A percentile compares a stretch with the other conserved stretches of the same genome.
Evolutionary conservation across 2,113 vertebrate species (phyloP).

Genomic region (Pagrus major): DNA sequence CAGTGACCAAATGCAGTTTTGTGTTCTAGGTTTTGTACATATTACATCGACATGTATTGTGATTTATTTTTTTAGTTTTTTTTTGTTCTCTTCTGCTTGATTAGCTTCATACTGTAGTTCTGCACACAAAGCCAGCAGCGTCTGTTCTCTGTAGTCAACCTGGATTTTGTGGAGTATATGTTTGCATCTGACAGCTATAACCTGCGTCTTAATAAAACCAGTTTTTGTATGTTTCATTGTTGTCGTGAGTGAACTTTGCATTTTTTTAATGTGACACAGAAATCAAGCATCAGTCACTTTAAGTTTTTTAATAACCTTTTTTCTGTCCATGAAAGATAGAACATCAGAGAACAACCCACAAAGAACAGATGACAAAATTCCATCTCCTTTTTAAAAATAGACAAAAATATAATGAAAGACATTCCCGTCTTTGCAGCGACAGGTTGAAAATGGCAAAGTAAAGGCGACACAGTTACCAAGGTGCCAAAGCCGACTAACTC

Average conservation of each 20-base stretch:
- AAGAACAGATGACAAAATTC: constrained; percentile 80
- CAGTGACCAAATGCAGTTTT: constrained; percentile 43
- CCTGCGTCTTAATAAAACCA: constrained; percentile 78
- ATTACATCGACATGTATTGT: constrained; percentile 36
- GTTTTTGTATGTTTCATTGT: constrained; percentile 75
- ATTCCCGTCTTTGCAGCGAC: constrained; percentile 72
- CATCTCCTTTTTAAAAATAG: constrained; percentile 77
- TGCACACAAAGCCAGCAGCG: constrained; percentile 43
- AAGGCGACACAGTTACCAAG: constrained; percentile 73
- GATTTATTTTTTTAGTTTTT: constrained; percentile 27
- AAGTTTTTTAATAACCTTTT: constrained; percentile 78
- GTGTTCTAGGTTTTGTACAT: constrained; percentile 66
- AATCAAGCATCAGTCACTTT: constrained; percentile 33
- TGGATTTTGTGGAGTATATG: constrained; percentile 69
- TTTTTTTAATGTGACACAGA: background rate
- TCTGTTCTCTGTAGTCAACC: constrained; percentile 67
- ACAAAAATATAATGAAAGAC: constrained; percentile 76
- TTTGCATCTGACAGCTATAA: constrained; percentile 66
- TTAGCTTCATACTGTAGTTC: constrained; percentile 40
- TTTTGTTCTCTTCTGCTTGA: constrained; percentile 27
- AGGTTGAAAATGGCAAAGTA: constrained; percentile 69
- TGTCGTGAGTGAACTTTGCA: background rate
- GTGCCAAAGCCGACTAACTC: constrained; percentile 55
- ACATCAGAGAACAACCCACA: constrained; percentile 85
- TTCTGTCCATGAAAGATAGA: constrained; percentile 83